Conservation (phyloP, 1,140 invertebrate species). For the Aricia agestis region DNA sequence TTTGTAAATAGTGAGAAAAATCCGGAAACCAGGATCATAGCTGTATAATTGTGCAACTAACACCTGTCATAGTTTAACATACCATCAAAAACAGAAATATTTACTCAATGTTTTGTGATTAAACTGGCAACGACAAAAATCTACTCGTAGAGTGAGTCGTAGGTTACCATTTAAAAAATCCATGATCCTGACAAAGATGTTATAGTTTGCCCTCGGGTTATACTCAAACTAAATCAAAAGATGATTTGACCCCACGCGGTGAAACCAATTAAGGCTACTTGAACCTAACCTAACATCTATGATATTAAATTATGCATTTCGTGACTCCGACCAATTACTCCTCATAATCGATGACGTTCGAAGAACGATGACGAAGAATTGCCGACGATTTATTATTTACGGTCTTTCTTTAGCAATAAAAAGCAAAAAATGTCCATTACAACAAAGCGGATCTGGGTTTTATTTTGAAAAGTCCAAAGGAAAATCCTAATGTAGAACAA, state of each 20-base stretch:
- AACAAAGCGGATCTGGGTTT: slow-evolving; percentile 2
- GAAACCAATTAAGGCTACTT: slow-evolving; percentile 3
- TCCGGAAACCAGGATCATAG: too few relatives aligned
- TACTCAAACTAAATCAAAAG: not conserved
- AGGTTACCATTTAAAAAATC: too few relatives aligned
- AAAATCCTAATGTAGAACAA: not conserved
- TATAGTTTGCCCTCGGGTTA: not conserved
- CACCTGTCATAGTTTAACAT: too few relatives aligned
- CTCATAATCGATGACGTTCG: slow-evolving; percentile 5
- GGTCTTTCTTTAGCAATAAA: slow-evolving; percentile 2
- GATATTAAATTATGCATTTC: slow-evolving; percentile 7
- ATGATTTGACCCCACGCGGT: not conserved
- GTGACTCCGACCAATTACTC: not conserved
- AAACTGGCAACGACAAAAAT: too few relatives aligned
- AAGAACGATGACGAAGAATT: not conserved
- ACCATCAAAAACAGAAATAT: too few relatives aligned
- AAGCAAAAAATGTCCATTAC: not conserved
- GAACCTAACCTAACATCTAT: slow-evolving; percentile 11
- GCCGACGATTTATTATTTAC: not conserved
- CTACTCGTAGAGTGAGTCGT: too few relatives aligned
- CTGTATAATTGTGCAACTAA: too few relatives aligned
- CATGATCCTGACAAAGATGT: not conserved
- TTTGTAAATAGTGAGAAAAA: too few relatives aligned
- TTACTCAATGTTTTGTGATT: too few relatives aligned
- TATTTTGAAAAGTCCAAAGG: not conserved